phyloP scores from a whole-genome alignment of 2,888 invertebrate species.

The Idaea dimidiata region DNA sequence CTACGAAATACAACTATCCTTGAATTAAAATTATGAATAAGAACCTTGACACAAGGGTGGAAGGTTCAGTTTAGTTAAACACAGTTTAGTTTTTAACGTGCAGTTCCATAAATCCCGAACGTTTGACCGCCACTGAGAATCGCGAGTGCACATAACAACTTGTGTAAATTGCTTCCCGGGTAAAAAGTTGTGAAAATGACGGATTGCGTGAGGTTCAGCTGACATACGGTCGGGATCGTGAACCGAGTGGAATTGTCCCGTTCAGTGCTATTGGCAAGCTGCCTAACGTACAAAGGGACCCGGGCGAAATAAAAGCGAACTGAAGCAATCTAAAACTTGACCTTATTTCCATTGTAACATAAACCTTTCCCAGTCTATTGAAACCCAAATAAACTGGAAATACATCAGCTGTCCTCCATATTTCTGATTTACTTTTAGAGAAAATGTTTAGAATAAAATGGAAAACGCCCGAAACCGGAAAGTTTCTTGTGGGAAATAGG shows the following conservation, averaged over 20 bases:
- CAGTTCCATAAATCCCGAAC: conserved; percentile 50
- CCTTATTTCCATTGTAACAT: conserved; percentile 9
- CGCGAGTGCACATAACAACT: conserved; percentile 50
- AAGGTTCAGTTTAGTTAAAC: conserved; percentile 14
- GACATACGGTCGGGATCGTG: conserved; percentile 19
- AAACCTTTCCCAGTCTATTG: neutral
- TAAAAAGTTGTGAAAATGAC: conserved; percentile 50
- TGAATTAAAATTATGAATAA: conserved; percentile 26
- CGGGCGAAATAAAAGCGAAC: conserved; percentile 14
- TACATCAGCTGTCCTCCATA: neutral
- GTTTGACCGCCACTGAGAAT: conserved; percentile 42
- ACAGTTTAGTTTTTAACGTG: conserved; percentile 42
- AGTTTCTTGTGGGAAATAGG: neutral
- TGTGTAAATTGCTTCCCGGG: conserved; percentile 50
- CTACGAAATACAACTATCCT: conserved; percentile 36
- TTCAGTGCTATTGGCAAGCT: conserved; percentile 39
- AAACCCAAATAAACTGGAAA: neutral
- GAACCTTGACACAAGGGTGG: conserved; percentile 30
- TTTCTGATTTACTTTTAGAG: neutral
- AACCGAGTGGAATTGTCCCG: conserved; percentile 22
- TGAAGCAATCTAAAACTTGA: conserved; percentile 27
- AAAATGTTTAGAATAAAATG: neutral
- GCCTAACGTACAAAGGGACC: conserved; percentile 28
- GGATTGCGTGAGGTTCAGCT: conserved; percentile 29
- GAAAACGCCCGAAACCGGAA: neutral